A percentile compares a stretch with the other conserved stretches of the same genome.
Evolutionary conservation across 2,797 vertebrate genomes (phyloP).

Genomic region (Neosilurus hyrtlii): DNA sequence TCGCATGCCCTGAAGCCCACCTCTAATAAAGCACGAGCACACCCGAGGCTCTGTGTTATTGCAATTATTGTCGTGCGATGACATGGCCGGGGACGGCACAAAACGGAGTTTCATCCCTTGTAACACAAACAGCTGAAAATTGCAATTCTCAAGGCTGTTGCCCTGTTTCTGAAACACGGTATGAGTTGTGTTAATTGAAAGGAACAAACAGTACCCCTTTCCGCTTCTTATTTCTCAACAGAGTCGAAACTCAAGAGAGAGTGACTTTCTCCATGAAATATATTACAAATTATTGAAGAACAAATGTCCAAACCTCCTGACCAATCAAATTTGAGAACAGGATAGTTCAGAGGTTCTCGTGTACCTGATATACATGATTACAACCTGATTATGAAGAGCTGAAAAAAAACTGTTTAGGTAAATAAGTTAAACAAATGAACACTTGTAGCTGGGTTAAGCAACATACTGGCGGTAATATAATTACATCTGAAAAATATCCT

Average conservation of each 20-base stretch:
- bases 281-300: not conserved
- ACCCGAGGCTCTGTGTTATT: slow-evolving; percentile 17
- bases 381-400: not conserved
- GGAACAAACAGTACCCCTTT: not conserved
- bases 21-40: slow-evolving; percentile 30
- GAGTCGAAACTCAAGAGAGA: not conserved
- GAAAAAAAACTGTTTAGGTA: not conserved
- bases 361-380: not conserved
- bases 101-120: not conserved
- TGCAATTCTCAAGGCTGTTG: not conserved
- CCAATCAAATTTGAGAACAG: not conserved
- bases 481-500: not conserved
- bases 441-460: not conserved
- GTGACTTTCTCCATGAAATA: not conserved
- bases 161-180: not conserved
- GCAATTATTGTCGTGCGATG: not conserved
- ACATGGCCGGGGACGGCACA: not conserved
- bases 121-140: slow-evolving; percentile 2
- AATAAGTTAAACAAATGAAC: not conserved
- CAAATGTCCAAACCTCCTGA: not conserved
- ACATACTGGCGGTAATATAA: not conserved
- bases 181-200: not conserved
- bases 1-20: slow-evolving; percentile 19
- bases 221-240: not conserved
- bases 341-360: too few species aligned